phyloP scores from a whole-genome alignment of 1,140 invertebrate species.

The Bombus picipes region DNA sequence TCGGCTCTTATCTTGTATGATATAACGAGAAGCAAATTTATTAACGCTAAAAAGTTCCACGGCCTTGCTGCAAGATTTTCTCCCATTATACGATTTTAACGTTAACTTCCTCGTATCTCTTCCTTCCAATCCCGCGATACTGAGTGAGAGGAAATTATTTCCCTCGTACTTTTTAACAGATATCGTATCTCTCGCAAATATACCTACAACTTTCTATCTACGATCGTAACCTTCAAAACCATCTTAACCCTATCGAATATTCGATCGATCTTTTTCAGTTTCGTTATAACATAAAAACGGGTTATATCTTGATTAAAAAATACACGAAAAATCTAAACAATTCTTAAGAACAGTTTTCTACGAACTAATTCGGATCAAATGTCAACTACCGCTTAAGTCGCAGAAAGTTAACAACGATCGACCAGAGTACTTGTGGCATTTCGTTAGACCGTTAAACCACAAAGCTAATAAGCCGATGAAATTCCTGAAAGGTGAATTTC shows the following conservation, averaged over 20 bases:
- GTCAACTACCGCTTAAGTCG: background rate
- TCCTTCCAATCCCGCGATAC: background rate
- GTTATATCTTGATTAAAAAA: background rate
- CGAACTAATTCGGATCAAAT: background rate
- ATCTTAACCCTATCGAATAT: background rate
- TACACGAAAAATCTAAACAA: background rate
- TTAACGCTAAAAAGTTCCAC: slow-evolving; percentile 1
- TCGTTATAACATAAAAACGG: too few species aligned
- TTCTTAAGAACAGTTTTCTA: background rate
- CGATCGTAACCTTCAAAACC: background rate
- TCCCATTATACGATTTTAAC: slow-evolving; percentile 16
- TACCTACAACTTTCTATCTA: background rate
- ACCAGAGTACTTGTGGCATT: background rate
- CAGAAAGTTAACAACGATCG: background rate
- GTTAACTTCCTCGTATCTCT: slow-evolving; percentile 2
- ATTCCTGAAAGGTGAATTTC: background rate
- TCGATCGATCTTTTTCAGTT: too few species aligned
- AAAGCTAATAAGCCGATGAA: background rate
- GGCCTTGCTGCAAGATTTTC: background rate
- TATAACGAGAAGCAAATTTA: slow-evolving; percentile 32
- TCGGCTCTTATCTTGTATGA: slow-evolving; percentile 9
- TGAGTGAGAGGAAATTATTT: background rate
- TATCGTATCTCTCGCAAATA: background rate
- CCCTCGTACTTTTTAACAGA: background rate
- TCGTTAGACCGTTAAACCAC: background rate